Base-by-base conservation (phyloP, 2,888 invertebrate species). In the Hydraecia micacea region DNA sequence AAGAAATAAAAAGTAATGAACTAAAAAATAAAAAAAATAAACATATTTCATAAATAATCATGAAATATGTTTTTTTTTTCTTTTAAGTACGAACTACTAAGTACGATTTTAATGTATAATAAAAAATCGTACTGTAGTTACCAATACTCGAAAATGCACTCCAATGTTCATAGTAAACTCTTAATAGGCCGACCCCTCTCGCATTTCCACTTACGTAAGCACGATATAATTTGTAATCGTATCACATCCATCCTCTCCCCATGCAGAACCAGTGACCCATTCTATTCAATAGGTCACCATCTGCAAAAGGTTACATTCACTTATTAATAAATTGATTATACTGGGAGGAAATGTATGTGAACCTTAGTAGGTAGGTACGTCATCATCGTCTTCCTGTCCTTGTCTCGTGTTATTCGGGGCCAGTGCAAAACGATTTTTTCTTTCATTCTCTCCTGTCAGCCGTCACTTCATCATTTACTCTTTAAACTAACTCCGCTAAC, bases 231-330 rank as follows among this genome's bases (percentile, higher is more conserved):
- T 36, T 70, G 39, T 60, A 66, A 73, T 73, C 68, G 58, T 18
- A 69, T 60, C 49, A 28, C 15, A 78, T 78, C 72, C 77, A 72
- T 80, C 62, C 83, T 49, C 67, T 71, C 58, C 58, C 67, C 68
- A 60, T 73, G 28, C 36, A 36, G 36, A 81, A 36, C 52, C 83
- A 73, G 58, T 83, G 83, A 83, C 79, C 81, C 58, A 60, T 83
- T n/a, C 70, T 39, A 46, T 52, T 63, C 4, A 65, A 65, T 65
- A 83, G 83, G 72, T 68, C 63, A 60, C 36, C 65, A 60, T 36
- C 62, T 32, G 49, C 42, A 25, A 78, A 81, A 78, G 81, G 72
- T 78, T 58, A 81, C 15, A 36, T 66, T n/a, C 39, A 42, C 21
- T 52, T 79, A 73, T 73, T 62, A 67, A 60, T 76, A 80, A 28